These are phyloP conservation scores for Phaonia tiefii DNA, from an alignment of 2,888 invertebrate species.

Conservation along the genomic window DNA sequence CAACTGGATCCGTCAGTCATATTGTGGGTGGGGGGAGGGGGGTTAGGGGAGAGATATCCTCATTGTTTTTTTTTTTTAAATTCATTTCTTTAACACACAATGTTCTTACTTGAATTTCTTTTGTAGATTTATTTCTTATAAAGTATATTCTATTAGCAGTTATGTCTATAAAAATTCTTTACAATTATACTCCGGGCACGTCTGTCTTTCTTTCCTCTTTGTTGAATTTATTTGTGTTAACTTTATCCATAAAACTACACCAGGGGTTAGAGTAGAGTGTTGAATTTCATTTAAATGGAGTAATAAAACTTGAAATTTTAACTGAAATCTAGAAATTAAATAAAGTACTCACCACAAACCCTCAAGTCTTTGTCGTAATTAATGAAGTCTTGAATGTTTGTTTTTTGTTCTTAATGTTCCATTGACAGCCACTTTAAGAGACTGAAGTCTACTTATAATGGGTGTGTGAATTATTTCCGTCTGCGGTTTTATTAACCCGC, in stretches of 20 bases:
- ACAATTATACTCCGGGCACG: neutral
- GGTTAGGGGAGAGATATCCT: too few relatives aligned
- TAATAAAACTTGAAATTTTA: constrained; percentile 53
- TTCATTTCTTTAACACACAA: too few relatives aligned
- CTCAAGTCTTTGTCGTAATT: neutral
- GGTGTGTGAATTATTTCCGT: constrained; percentile 54
- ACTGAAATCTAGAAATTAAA: neutral
- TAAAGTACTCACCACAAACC: constrained; percentile 41
- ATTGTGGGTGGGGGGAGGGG: neutral
- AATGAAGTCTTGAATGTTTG: constrained; percentile 27
- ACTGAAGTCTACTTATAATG: too few relatives aligned
- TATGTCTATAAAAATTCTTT: neutral
- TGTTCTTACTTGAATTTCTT: too few relatives aligned
- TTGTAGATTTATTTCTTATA: too few relatives aligned
- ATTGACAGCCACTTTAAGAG: too few relatives aligned
- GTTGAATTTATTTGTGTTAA: constrained; percentile 53
- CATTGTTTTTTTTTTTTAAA: too few relatives aligned
- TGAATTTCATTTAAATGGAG: constrained; percentile 56
- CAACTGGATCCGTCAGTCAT: neutral
- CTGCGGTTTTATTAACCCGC: neutral
- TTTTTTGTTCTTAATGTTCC: neutral
- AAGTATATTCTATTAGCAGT: too few relatives aligned
- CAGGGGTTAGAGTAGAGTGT: constrained; percentile 35
- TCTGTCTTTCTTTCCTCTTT: constrained; percentile 14
- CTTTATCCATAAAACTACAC: constrained; percentile 38